Conservation (phyloP, 2,888 invertebrate genomes). For the Platycheirus rosarum region DNA sequence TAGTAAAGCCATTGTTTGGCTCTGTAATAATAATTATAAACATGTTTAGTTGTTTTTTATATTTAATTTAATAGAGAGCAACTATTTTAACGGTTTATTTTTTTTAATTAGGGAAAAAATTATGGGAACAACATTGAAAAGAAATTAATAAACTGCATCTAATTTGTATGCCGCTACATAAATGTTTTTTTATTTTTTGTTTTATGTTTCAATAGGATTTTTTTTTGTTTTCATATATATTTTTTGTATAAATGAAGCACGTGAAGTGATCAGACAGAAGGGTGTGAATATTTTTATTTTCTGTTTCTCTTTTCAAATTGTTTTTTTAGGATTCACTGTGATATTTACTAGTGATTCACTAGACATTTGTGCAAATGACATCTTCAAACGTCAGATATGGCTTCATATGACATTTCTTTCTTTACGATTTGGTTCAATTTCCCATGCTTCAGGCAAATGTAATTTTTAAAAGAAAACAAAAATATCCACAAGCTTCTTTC, state of each 20-base stretch:
- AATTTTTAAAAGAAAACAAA: not conserved
- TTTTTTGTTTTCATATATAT: constrained; percentile 19
- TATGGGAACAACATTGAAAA: constrained; percentile 41
- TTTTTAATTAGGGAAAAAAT: not conserved
- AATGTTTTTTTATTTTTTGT: constrained; percentile 42
- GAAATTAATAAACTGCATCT: constrained; percentile 39
- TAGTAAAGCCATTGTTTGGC: constrained; percentile 41
- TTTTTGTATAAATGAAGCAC: not conserved
- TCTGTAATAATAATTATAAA: constrained; percentile 34
- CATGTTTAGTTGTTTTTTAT: constrained; percentile 1
- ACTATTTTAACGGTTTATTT: constrained; percentile 65
- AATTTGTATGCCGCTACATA: constrained; percentile 28
- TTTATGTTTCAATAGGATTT: constrained; percentile 16
- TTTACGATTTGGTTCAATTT: not conserved
- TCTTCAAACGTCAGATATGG: too few relatives aligned
- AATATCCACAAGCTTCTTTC: not conserved
- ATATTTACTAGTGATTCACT: too few relatives aligned
- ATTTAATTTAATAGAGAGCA: constrained; percentile 67
- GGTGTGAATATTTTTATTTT: not conserved
- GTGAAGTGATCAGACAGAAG: not conserved
- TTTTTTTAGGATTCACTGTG: too few relatives aligned
- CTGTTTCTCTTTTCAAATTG: not conserved
- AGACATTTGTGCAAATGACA: too few relatives aligned
- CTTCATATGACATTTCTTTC: too few relatives aligned
- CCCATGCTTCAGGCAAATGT: too few relatives aligned